Evolutionary conservation across 2,888 invertebrate species (phyloP).

Genomic region (Ophioninae sp.): DNA sequence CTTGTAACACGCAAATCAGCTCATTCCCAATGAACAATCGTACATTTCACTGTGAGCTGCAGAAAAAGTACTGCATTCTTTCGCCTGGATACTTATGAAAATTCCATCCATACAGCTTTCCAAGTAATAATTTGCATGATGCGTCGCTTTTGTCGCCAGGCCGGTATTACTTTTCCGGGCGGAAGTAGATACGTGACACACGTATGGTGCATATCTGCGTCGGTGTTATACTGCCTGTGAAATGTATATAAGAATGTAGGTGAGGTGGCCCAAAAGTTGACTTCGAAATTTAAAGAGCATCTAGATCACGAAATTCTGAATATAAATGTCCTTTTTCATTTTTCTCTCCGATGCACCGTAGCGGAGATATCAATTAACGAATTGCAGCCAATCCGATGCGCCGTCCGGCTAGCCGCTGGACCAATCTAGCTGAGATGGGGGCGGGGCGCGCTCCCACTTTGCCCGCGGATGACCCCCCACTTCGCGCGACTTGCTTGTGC

Average conservation of each 20-base stretch:
- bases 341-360: neutral
- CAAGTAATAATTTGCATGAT: constrained; percentile 59
- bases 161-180: constrained; percentile 37
- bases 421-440: neutral
- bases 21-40: constrained; percentile 7
- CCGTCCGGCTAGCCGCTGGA: neutral
- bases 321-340: neutral
- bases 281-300: neutral
- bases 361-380: neutral
- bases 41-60: constrained; percentile 3
- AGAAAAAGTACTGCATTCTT: constrained; percentile 44
- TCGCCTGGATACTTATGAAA: constrained; percentile 7
- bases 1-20: constrained; percentile 2
- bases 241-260: constrained; percentile 2
- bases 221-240: neutral
- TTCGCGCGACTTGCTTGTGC: too few species aligned
- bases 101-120: constrained; percentile 37
- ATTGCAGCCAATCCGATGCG: neutral
- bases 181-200: constrained; percentile 22
- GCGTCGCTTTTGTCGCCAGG: constrained; percentile 44
- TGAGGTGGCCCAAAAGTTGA: constrained; percentile 5
- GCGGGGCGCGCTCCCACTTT: neutral
- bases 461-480: neutral
- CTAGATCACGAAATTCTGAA: neutral
- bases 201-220: constrained; percentile 3